Percentiles rank a stretch among this genome's conserved stretches.
Conservation (phyloP, 2,113 vertebrate species). For the Asarcornis scutulata region DNA sequence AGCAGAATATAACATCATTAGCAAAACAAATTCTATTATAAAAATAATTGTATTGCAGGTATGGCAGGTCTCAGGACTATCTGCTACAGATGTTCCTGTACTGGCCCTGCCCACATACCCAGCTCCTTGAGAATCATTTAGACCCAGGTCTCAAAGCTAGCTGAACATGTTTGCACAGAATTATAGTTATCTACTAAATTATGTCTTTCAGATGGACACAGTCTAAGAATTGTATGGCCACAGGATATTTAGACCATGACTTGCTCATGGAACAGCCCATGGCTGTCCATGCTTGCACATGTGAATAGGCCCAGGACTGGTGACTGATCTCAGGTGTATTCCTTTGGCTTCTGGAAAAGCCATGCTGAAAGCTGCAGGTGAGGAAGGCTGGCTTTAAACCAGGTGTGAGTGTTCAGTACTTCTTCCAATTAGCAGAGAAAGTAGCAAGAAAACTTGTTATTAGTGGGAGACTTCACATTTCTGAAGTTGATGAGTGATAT, state of each 20-base stretch:
- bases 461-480: not conserved
- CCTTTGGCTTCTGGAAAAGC: not conserved
- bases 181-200: not conserved
- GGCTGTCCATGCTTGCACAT: not conserved
- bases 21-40: not conserved
- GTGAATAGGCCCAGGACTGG: not conserved
- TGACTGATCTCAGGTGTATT: not conserved
- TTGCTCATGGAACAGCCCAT: fast-evolving
- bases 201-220: not conserved
- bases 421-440: not conserved
- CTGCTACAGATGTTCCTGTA: not conserved
- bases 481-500: not conserved
- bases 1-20: not conserved
- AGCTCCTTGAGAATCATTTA: not conserved
- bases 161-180: not conserved
- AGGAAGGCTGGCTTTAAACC: not conserved
- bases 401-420: not conserved
- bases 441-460: not conserved
- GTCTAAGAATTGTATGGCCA: not conserved
- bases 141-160: not conserved
- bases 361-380: not conserved
- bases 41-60: not conserved
- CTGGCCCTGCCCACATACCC: not conserved
- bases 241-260: not conserved
- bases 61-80: not conserved